Base-by-base conservation (phyloP, 1,140 invertebrate species). In the Lordiphosa clarofinis region DNA sequence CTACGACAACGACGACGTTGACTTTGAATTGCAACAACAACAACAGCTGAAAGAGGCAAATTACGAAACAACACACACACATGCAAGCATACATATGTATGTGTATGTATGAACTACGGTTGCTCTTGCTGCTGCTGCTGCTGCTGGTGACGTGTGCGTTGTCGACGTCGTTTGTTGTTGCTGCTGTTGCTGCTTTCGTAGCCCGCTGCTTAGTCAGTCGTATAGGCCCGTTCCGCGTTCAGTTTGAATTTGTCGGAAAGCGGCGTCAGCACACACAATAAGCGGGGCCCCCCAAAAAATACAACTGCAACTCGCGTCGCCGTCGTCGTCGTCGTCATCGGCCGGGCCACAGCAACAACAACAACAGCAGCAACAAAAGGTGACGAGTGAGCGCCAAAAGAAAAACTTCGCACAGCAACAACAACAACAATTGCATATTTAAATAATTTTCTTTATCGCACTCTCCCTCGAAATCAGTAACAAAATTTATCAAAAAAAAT, bases 141-240 rank as follows among this genome's bases (percentile, higher is more conserved):
- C 46, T 63, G 64, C 65, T 72, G 65, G 65, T 72, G 69, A 72
- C 69, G 69, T 72, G 69, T 72, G 59, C 60, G 59, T 50, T 56
- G 47, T 50, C 64, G 67, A 56, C 56, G 49, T 48, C 37, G 49
- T 15, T 43, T 21, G 33, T 28, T 28, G 24, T 28, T 28, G 24
- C 6, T 28, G 24, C 4, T 28, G 50, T 49, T 6, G 36, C 19
- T 65, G 52, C 44, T 24, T 12, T 56, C 69, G 66, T 48, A 54
- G 68, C 64, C 58, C 10, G 39, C 8, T 8, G 65, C 63, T 76
- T 76, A 86, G 76, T 82, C 72, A 82, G 65, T 81, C 57, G 52
- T 62, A 56, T 43, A 44, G 59, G 59, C 61, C 39, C 39, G 65
- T 69, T 63, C 61, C 61, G 73, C 64, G 73, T 82, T 81, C 69